phyloP scores from a whole-genome alignment of 2,888 invertebrate species.

The Schrankia costaestrigalis region DNA sequence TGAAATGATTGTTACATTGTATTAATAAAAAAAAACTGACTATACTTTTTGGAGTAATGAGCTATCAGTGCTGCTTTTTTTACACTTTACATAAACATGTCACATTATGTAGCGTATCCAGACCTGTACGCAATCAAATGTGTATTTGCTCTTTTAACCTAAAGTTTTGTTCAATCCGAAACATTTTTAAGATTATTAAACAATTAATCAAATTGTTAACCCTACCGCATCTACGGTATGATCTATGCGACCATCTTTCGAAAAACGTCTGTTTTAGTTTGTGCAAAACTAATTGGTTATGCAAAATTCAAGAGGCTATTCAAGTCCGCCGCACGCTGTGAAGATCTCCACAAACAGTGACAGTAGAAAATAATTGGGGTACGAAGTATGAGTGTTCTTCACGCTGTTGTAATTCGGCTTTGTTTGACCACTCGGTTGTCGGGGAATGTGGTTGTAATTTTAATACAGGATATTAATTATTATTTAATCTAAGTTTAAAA shows the following conservation, averaged over 20 bases:
- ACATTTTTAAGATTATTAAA: background rate
- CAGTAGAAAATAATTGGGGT: slow-evolving; percentile 61
- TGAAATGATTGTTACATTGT: no score
- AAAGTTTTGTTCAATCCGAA: no score
- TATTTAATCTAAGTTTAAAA: no score
- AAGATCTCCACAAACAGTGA: slow-evolving; percentile 63
- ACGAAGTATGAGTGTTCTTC: slow-evolving; percentile 35
- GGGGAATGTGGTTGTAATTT: background rate
- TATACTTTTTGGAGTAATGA: no score
- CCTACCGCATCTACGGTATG: slow-evolving; percentile 9
- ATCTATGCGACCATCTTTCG: slow-evolving; percentile 20
- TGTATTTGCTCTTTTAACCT: no score
- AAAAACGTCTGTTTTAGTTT: slow-evolving; percentile 64
- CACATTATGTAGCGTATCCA: no score
- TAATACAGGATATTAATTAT: background rate
- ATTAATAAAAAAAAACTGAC: no score
- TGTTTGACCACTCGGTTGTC: slow-evolving; percentile 26
- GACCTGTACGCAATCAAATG: no score
- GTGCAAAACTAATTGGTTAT: slow-evolving; percentile 75
- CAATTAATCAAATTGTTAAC: slow-evolving; percentile 8
- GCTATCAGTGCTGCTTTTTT: no score
- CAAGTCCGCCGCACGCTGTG: slow-evolving; percentile 64
- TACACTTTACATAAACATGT: no score
- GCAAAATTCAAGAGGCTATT: slow-evolving; percentile 74
- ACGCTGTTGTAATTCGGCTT: slow-evolving; percentile 30